Conservation (phyloP, 2,797 vertebrate species). For the Sternotherus odoratus region DNA sequence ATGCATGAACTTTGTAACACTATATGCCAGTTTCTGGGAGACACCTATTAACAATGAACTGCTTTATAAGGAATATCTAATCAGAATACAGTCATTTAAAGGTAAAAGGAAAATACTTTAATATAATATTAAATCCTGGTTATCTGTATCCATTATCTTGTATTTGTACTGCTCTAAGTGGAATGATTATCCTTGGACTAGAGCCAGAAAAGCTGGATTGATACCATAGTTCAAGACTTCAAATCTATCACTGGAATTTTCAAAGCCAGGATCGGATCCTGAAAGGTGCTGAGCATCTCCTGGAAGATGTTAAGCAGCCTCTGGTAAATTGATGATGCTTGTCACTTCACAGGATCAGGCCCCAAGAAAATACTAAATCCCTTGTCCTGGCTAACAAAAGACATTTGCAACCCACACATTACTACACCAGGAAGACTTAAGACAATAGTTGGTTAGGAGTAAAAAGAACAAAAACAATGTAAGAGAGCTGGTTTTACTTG, state of each 20-base stretch:
- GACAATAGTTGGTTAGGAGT: not conserved
- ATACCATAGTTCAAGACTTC: conserved; percentile 36
- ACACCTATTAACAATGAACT: conserved; percentile 14
- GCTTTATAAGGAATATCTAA: conserved; percentile 4
- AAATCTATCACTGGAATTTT: not conserved
- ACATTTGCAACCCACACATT: not conserved
- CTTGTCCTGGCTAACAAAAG: not conserved
- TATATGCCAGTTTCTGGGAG: not conserved
- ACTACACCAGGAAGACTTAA: not conserved
- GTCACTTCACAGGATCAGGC: not conserved
- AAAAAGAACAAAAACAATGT: not conserved
- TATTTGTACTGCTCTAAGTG: conserved; percentile 40
- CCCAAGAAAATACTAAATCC: not conserved
- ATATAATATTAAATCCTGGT: conserved; percentile 24
- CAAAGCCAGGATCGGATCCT: conserved; percentile 3
- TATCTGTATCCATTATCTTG: conserved; percentile 67
- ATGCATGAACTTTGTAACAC: not conserved
- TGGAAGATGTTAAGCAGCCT: accelerated
- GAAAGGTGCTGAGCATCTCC: not conserved
- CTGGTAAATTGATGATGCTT: not conserved
- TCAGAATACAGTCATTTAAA: conserved; percentile 31
- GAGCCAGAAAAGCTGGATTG: conserved; percentile 41
- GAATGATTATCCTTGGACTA: conserved; percentile 41
- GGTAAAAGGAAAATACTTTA: conserved; percentile 42
- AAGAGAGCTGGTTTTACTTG: not conserved